A percentile compares a stretch with the other conserved stretches of the same genome.
Conservation (phyloP, 2,888 invertebrate genomes). For the Drosophila peninsularis region DNA sequence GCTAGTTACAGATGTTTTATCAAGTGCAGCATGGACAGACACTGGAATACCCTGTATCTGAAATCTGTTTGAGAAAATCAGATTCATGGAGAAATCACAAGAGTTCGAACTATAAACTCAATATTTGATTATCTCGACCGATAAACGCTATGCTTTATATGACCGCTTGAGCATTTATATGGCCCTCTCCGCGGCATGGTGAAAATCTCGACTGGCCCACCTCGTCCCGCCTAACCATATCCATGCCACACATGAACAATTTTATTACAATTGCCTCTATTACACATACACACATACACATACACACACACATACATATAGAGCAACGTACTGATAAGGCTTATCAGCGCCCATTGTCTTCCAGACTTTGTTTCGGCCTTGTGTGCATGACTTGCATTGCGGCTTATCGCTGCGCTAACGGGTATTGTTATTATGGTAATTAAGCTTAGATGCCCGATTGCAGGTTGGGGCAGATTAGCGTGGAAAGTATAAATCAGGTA, state of each 20-base stretch:
- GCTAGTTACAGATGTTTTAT: conserved; percentile 2
- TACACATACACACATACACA: background rate
- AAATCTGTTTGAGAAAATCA: background rate
- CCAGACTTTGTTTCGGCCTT: conserved; percentile 33
- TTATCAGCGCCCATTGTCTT: conserved; percentile 38
- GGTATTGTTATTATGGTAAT: conserved; percentile 24
- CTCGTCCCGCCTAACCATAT: background rate
- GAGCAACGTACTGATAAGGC: conserved; percentile 30
- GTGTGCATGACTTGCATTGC: conserved; percentile 49
- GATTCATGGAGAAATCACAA: background rate
- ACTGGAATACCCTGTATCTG: conserved; percentile 3
- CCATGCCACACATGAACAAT: background rate
- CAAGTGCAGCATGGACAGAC: background rate
- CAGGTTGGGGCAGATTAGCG: conserved; percentile 7
- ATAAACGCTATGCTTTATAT: background rate
- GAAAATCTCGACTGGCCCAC: background rate
- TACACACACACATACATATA: background rate
- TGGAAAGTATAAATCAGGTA: conserved; percentile 2
- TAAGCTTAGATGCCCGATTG: conserved; percentile 13
- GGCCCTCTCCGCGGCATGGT: background rate
- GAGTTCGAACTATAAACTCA: background rate
- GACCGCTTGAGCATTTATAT: background rate
- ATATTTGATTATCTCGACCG: background rate
- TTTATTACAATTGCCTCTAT: conserved; percentile 1
- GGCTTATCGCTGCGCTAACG: conserved; percentile 21